Evolutionary conservation across 2,113 vertebrate genomes (phyloP).

Genomic region (Aspiorhynchus laticeps): DNA sequence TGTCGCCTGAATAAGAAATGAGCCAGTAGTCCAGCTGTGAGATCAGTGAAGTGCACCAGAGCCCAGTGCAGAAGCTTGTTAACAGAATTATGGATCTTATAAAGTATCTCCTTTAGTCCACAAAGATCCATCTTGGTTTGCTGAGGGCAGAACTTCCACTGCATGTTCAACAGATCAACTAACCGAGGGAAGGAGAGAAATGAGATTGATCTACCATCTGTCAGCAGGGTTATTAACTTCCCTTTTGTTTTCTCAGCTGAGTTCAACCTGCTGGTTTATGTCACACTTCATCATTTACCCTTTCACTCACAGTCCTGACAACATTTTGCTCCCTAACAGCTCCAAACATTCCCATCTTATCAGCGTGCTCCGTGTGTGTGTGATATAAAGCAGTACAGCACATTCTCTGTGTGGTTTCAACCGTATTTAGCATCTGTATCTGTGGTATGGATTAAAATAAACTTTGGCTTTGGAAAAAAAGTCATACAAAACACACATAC

Average conservation of each 20-base stretch:
- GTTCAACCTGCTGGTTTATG: slow-evolving; percentile 14
- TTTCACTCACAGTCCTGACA: not conserved
- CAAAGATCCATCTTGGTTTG: slow-evolving; percentile 15
- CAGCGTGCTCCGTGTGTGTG: slow-evolving; percentile 35
- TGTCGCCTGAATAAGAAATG: slow-evolving; percentile 74
- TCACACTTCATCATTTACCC: slow-evolving; percentile 1
- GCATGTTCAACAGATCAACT: not conserved
- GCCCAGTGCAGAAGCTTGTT: slow-evolving; percentile 53
- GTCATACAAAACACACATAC: too few species aligned
- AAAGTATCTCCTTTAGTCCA: not conserved
- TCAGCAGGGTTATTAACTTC: not conserved
- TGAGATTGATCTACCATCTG: not conserved
- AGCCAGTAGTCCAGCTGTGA: slow-evolving; percentile 75
- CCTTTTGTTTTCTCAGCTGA: slow-evolving; percentile 25
- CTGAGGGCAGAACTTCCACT: not conserved
- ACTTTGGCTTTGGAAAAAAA: not conserved
- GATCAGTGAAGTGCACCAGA: slow-evolving; percentile 73
- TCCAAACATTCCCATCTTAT: slow-evolving; percentile 46
- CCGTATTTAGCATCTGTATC: not conserved
- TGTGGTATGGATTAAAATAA: not conserved
- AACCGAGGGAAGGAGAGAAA: not conserved
- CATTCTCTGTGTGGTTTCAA: not conserved
- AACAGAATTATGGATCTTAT: not conserved
- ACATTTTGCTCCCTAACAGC: not conserved
- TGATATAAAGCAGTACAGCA: slow-evolving; percentile 3